These are phyloP conservation scores for Parapsyche elsis DNA, from an alignment of 1,140 invertebrate species.

Conservation along the genomic window DNA sequence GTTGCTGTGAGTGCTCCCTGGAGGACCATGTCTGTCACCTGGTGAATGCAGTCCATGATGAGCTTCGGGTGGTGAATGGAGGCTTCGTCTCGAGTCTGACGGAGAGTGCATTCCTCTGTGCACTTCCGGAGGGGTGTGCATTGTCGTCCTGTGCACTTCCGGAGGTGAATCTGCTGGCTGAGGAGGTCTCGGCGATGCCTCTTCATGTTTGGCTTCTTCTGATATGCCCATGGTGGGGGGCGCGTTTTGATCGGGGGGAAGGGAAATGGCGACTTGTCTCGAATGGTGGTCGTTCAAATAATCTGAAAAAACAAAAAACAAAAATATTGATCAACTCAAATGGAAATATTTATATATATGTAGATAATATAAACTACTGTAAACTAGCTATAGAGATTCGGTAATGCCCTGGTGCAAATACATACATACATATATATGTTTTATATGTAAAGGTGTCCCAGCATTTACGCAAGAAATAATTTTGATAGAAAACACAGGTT, in stretches of 20 bases:
- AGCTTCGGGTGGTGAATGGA: slow-evolving; percentile 60
- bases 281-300: slow-evolving; percentile 53
- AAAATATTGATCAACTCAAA: not conserved
- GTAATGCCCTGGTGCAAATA: too few relatives aligned
- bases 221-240: slow-evolving; percentile 71
- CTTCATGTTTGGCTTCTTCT: slow-evolving; percentile 68
- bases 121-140: slow-evolving; percentile 31
- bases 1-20: slow-evolving; percentile 67
- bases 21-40: slow-evolving; percentile 57
- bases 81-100: slow-evolving; percentile 24
- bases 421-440: too few relatives aligned
- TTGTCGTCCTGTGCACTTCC: slow-evolving; percentile 50
- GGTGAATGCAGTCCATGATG: slow-evolving; percentile 60
- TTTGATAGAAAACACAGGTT: too few relatives aligned
- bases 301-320: slow-evolving; percentile 50
- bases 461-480: too few relatives aligned
- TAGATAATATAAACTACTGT: too few relatives aligned
- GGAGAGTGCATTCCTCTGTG: slow-evolving; percentile 35
- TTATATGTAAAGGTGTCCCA: too few relatives aligned
- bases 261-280: slow-evolving; percentile 52
- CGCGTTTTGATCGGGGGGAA: slow-evolving; percentile 5
- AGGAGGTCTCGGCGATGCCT: slow-evolving; percentile 68
- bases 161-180: slow-evolving; percentile 58
- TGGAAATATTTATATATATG: not conserved
- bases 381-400: too few relatives aligned